Conservation (phyloP, 2,797 vertebrate genomes). For the Cetoscarus ocellatus region DNA sequence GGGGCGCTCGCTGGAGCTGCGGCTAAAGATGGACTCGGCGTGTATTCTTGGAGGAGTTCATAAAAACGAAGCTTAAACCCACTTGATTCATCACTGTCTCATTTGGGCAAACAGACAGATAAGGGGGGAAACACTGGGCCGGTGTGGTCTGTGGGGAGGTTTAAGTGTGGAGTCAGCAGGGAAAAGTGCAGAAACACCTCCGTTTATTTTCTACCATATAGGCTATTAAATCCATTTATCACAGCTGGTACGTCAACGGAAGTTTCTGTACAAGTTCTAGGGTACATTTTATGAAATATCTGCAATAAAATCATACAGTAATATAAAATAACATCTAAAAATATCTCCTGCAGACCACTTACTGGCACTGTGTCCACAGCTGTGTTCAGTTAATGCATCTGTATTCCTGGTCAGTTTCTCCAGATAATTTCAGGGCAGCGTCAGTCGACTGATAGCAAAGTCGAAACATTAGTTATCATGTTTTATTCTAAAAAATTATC, state of each 20-base stretch:
- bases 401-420: too few relatives aligned
- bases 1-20: constrained; percentile 57
- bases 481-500: too few relatives aligned
- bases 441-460: too few relatives aligned
- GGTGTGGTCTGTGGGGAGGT: constrained; percentile 39
- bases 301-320: too few relatives aligned
- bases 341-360: too few relatives aligned
- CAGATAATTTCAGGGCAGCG: too few relatives aligned
- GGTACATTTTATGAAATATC: constrained; percentile 31
- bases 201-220: constrained; percentile 8
- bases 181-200: constrained; percentile 42
- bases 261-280: constrained; percentile 24
- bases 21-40: constrained; percentile 70
- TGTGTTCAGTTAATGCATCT: too few relatives aligned
- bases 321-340: too few relatives aligned
- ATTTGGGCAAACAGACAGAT: constrained; percentile 80
- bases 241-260: constrained; percentile 14
- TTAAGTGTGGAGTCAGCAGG: constrained; percentile 19
- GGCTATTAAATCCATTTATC: constrained; percentile 42
- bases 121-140: constrained; percentile 21
- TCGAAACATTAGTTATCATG: too few relatives aligned
- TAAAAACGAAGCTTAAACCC: constrained; percentile 77
- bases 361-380: too few relatives aligned
- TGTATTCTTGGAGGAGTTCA: constrained; percentile 82
- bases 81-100: constrained; percentile 87